Evolutionary conservation across 2,888 invertebrate genomes (phyloP), one percentile per base, ranked within the genome.

Genomic region (Caradrina kadenii): DNA sequence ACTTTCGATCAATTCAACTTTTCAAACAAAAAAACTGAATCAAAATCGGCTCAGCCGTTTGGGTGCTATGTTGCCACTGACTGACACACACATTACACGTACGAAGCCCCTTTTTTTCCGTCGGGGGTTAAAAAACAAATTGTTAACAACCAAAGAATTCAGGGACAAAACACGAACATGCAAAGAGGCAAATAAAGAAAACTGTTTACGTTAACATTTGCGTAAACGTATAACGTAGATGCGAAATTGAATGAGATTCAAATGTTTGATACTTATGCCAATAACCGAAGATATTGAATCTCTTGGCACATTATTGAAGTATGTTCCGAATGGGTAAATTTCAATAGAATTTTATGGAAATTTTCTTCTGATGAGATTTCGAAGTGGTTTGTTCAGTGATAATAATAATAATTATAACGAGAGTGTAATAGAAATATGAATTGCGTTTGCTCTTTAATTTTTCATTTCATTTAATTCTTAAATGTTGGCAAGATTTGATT

Each of bases 211-310:
- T 26, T 39, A 50, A 50, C 53, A 52, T 63, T 78, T 39, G 48
- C 26, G 45, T 26, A 45, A 50, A 50, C 53, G 26, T 42, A 26
- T n/a, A 53, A 42, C 11, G 48, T 55, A 50, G 21, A 61, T 39
- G 50, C 31, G 54, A 60, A 56, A 67, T 63, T 63, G 59, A 66
- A 77, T 19, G 31, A 53, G 21, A 31, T 53, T 45, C 62, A 50
- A 72, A 31, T 71, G 64, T 54, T 49, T 35, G 50, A 78, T 73
- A 76, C 68, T 77, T 49, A 63, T 52, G 65, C 65, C 69, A 63
- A 78, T 76, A 72, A 76, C 59, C 53, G 19, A 26, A 49, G 68
- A 76, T 76, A 80, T 80, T 61, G 63, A 73, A 69, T 59, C 56
- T 72, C 68, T 76, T 71, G 80, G 56, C 80, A 68, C 64, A 62